These are phyloP conservation scores for Unio pictorum DNA, from an alignment of 2,888 invertebrate genomes.

Conservation along the genomic window DNA sequence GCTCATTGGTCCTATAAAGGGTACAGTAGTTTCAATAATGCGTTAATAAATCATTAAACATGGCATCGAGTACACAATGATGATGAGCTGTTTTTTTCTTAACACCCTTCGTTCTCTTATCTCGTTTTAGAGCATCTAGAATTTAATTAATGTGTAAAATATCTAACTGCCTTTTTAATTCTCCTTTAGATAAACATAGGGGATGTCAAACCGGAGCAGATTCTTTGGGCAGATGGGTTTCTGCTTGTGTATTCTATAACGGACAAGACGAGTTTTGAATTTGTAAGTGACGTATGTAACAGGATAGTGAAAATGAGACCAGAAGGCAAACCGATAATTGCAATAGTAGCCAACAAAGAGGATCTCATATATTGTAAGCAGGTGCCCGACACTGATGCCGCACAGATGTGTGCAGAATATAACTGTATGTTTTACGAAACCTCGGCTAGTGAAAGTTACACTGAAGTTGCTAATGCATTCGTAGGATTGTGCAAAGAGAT, in stretches of 20 bases:
- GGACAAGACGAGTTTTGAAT: constrained; percentile 48
- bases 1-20: too few species aligned
- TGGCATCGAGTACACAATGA: too few species aligned
- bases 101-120: too few species aligned
- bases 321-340: constrained; percentile 45
- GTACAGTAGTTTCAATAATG: too few species aligned
- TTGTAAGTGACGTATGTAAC: constrained; percentile 41
- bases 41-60: too few species aligned
- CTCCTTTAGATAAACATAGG: constrained; percentile 11
- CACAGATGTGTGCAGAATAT: constrained; percentile 44
- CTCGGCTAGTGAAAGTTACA: constrained; percentile 56
- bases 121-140: too few species aligned
- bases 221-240: constrained; percentile 63
- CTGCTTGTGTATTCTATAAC: constrained; percentile 60
- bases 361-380: constrained; percentile 58
- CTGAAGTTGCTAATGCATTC: constrained; percentile 50
- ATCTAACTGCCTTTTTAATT: background rate
- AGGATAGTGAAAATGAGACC: constrained; percentile 39
- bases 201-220: constrained; percentile 41
- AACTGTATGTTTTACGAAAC: constrained; percentile 49
- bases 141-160: too few species aligned
- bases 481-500: constrained; percentile 43
- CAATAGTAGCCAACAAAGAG: constrained; percentile 57
- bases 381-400: constrained; percentile 48
- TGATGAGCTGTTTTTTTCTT: too few species aligned